Conservation (phyloP, 53 echinoderm and acorn worm genomes). For the Crossaster papposus region DNA sequence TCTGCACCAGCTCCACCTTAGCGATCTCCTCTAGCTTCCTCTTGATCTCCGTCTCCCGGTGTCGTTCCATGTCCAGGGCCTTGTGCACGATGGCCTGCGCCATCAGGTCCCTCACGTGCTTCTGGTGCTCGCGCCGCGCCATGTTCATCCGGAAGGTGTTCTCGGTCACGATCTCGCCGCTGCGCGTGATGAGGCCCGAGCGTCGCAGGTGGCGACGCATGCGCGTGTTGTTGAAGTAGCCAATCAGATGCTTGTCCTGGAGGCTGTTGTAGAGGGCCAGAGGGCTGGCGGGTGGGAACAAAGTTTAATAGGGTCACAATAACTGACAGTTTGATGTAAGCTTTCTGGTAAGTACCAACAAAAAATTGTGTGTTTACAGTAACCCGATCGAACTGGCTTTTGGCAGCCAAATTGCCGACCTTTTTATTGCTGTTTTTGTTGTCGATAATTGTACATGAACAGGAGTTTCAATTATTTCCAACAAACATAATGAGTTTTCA, state of each 20-base stretch:
- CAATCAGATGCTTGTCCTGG: slow-evolving; percentile 94
- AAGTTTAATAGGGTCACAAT: background rate
- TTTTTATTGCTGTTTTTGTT: no score
- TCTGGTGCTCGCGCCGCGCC: slow-evolving; percentile 94
- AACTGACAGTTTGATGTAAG: background rate
- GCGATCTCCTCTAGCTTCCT: slow-evolving; percentile 92
- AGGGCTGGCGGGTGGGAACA: slow-evolving; percentile 70
- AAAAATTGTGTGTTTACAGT: no score
- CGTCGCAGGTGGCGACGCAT: slow-evolving; percentile 89
- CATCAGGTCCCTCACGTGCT: slow-evolving; percentile 90
- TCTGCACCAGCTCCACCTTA: slow-evolving; percentile 85
- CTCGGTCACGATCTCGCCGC: slow-evolving; percentile 90
- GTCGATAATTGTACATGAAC: no score
- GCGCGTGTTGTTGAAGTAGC: slow-evolving; percentile 94
- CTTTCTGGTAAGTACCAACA: no score
- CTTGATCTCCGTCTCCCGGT: slow-evolving; percentile 87
- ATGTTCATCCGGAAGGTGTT: slow-evolving; percentile 89
- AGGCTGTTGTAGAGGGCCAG: slow-evolving; percentile 95
- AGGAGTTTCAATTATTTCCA: no score
- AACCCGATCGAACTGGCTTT: no score
- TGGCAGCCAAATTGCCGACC: no score
- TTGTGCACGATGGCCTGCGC: slow-evolving; percentile 99
- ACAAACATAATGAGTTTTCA: no score
- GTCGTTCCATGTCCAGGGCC: slow-evolving; percentile 91
- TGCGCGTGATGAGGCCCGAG: slow-evolving; percentile 84